These are phyloP conservation scores for Pollenia amentaria DNA, from an alignment of 2,888 invertebrate genomes.

Conservation along the genomic window DNA sequence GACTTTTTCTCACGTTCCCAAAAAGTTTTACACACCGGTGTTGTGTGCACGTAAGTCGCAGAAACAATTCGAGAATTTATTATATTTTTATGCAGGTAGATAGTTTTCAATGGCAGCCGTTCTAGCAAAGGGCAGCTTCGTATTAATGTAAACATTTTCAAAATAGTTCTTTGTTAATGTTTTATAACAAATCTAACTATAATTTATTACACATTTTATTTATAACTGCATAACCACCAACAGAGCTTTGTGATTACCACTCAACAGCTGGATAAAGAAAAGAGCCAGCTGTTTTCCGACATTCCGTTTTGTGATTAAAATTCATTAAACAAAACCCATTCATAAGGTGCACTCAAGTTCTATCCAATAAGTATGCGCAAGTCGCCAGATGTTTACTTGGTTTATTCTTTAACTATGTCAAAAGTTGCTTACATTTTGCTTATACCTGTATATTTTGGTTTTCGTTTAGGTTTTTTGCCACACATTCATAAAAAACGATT, in stretches of 20 bases:
- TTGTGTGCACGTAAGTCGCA: slow-evolving; percentile 78
- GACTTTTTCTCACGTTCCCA: slow-evolving; percentile 84
- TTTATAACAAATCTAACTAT: background rate
- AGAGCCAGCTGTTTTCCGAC: slow-evolving; percentile 6
- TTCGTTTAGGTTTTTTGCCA: too few relatives aligned
- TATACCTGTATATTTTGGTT: too few relatives aligned
- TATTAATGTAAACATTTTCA: slow-evolving; percentile 47
- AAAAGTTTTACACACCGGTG: slow-evolving; percentile 79
- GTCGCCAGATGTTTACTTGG: too few relatives aligned
- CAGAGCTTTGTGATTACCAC: background rate
- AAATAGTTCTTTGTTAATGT: background rate
- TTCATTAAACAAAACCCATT: background rate
- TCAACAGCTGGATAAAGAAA: background rate
- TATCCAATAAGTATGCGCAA: too few relatives aligned
- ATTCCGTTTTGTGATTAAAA: slow-evolving; percentile 12
- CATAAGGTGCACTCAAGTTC: too few relatives aligned
- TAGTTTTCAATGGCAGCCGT: background rate
- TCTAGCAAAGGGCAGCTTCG: slow-evolving; percentile 18
- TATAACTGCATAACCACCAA: slow-evolving; percentile 49
- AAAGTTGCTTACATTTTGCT: too few relatives aligned
- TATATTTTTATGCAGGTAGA: background rate
- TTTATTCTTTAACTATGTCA: too few relatives aligned
- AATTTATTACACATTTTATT: slow-evolving; percentile 63
- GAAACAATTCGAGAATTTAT: background rate
- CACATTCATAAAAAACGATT: too few relatives aligned